These are phyloP conservation scores for Ferdinandea cuprea DNA, from an alignment of 2,888 invertebrate genomes.

Conservation along the genomic window DNA sequence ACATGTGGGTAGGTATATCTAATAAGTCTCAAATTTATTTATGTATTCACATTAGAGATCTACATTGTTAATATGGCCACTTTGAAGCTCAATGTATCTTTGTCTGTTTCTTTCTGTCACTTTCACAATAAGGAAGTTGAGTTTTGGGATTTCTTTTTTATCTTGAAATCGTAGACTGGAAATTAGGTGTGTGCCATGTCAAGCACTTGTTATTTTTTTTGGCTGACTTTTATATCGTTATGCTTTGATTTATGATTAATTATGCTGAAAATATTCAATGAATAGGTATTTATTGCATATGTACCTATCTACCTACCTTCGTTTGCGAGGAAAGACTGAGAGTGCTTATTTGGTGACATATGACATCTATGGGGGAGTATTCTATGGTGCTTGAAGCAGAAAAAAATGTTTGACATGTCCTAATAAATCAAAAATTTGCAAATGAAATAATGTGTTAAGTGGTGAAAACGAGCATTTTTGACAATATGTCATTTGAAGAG, in stretches of 20 bases:
- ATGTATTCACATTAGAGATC: conserved; percentile 34
- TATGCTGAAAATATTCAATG: background rate
- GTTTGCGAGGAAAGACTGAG: too few relatives aligned
- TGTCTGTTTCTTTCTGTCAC: background rate
- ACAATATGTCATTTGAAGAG: background rate
- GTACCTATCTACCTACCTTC: too few relatives aligned
- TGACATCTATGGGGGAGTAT: too few relatives aligned
- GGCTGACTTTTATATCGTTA: background rate
- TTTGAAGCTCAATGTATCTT: background rate
- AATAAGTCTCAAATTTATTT: conserved; percentile 15
- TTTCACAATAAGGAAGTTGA: conserved; percentile 44
- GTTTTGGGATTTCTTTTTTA: conserved; percentile 19
- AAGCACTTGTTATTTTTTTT: conserved; percentile 27
- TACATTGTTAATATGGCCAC: conserved; percentile 7
- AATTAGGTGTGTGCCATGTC: conserved; percentile 7
- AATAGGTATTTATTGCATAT: conserved; percentile 5
- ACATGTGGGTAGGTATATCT: conserved; percentile 6
- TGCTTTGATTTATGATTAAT: conserved; percentile 12
- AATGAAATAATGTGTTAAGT: conserved; percentile 15
- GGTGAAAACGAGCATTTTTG: conserved; percentile 18
- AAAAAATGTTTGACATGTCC: too few relatives aligned
- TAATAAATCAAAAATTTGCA: background rate
- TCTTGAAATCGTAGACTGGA: background rate
- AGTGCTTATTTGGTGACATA: too few relatives aligned
- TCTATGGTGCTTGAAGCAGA: too few relatives aligned